Conservation (phyloP, 2,888 invertebrate species). For the Zhuqinia jingwanae region DNA sequence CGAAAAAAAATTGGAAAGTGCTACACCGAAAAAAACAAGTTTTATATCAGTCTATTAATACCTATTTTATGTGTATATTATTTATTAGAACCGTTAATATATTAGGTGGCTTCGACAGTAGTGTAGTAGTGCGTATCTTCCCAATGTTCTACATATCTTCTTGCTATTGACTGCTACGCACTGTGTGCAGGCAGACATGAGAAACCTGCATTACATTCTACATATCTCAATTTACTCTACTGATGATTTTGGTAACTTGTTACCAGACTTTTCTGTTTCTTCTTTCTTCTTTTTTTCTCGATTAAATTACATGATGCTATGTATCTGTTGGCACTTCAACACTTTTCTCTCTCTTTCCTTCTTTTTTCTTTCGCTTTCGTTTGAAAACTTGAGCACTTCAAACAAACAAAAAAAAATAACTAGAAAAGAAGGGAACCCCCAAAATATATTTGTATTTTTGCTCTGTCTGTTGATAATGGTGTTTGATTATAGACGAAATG, state of each 20-base stretch:
- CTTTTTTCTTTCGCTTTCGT: not conserved
- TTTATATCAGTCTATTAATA: too few species aligned
- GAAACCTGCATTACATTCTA: not conserved
- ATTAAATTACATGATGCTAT: too few species aligned
- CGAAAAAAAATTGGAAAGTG: too few species aligned
- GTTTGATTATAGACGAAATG: conserved; percentile 42
- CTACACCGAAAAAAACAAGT: too few species aligned
- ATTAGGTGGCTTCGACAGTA: too few species aligned
- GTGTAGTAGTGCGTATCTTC: too few species aligned
- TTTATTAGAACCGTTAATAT: too few species aligned
- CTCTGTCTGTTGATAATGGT: conserved; percentile 29
- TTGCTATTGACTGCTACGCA: too few species aligned
- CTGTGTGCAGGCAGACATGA: too few species aligned
- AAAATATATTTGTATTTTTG: conserved; percentile 10
- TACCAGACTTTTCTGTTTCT: not conserved
- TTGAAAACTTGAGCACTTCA: conserved; percentile 35
- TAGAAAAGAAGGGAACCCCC: too few species aligned
- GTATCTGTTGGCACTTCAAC: not conserved
- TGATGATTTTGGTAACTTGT: conserved; percentile 24
- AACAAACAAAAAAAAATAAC: conserved; percentile 37
- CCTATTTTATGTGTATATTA: too few species aligned
- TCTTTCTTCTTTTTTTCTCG: not conserved
- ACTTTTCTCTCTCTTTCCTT: not conserved
- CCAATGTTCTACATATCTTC: too few species aligned
- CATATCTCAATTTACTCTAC: conserved; percentile 8